Evolutionary conservation across 2,113 vertebrate genomes (phyloP), one percentile per base, ranked within the genome.

Genomic region (Ahaetulla prasina): DNA sequence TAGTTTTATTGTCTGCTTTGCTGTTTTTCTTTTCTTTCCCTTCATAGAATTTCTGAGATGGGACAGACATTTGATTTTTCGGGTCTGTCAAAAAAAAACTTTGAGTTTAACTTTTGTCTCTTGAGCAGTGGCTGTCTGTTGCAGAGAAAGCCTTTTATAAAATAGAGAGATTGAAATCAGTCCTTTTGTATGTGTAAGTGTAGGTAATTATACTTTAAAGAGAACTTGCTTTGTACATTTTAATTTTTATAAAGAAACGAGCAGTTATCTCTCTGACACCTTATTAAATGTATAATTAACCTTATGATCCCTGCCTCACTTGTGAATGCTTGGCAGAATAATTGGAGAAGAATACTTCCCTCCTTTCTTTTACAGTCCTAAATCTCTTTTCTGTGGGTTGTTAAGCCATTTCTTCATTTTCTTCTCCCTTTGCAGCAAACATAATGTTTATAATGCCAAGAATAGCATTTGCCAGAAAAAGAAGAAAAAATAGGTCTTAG

Each of bases 211-310:
- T 98, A 98, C 98, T 98, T 98, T 98, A 98, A 98, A 98, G 98
- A 97, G 98, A 98, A 98, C 98, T 97, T 98, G 97, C 97, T 97
- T 98, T 98, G 98, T 98, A 98, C 98, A 98, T 99, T 98, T 98
- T 98, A 99, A 98, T 98, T 99, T 98, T 98, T 98, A 98, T 98
- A 98, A 98, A 99, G 98, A 98, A 98, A 98, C 95, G 97, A 98
- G 98, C 97, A 97, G 98, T 98, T 98, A 98, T 98, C 98, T 98
- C 97, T 96, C 98, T 98, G 98, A 98, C 98, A 98, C 98, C 97
- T 98, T 98, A 98, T 99, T 98, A 99, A 98, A 98, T 98, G 98
- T 98, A 98, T 98, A 98, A 98, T 99, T 98, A 98, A 98, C 98
- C 98, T 98, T 98, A 98, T 97, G 97, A 98, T 98, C 98, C 97